Evolutionary conservation across 2,888 invertebrate genomes (phyloP).

Genomic region (Epinotia brunnichana): DNA sequence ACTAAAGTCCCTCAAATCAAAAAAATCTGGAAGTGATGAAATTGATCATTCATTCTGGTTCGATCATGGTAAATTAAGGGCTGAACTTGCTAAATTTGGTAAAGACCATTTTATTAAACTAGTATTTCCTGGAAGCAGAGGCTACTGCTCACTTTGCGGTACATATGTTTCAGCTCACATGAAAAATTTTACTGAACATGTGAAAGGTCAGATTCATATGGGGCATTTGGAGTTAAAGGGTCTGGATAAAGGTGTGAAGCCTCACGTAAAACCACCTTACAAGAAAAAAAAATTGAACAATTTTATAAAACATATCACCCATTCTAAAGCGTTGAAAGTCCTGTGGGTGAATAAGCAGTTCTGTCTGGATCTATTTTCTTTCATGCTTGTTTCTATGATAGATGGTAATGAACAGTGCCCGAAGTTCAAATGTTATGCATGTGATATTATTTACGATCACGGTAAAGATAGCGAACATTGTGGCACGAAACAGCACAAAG

Average conservation of each 20-base stretch:
- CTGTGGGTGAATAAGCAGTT: conserved; percentile 54
- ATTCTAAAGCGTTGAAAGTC: conserved; percentile 41
- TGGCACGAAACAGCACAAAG: conserved; percentile 53
- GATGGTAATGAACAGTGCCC: conserved; percentile 49
- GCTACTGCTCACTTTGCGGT: conserved; percentile 63
- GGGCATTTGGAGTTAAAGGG: conserved; percentile 60
- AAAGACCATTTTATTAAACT: conserved; percentile 60
- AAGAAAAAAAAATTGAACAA: conserved; percentile 44
- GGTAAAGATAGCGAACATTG: conserved; percentile 56
- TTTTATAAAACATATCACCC: conserved; percentile 44
- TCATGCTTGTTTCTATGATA: conserved; percentile 53
- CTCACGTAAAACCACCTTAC: conserved; percentile 47
- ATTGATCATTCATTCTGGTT: not conserved
- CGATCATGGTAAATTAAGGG: conserved; percentile 61
- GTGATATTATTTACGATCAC: conserved; percentile 52
- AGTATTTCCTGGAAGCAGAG: conserved; percentile 61
- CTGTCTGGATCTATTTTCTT: conserved; percentile 52
- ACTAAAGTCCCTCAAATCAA: conserved; percentile 20
- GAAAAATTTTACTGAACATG: conserved; percentile 58
- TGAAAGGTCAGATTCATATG: conserved; percentile 57
- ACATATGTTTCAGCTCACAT: conserved; percentile 56
- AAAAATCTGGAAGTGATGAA: not conserved
- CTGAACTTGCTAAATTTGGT: conserved; percentile 59
- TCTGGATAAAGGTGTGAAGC: conserved; percentile 46
- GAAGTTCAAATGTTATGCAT: conserved; percentile 60